Evolutionary conservation across 1,140 invertebrate genomes (phyloP), one percentile per base, ranked within the genome.

Genomic region (Heliconius hewitsoni): DNA sequence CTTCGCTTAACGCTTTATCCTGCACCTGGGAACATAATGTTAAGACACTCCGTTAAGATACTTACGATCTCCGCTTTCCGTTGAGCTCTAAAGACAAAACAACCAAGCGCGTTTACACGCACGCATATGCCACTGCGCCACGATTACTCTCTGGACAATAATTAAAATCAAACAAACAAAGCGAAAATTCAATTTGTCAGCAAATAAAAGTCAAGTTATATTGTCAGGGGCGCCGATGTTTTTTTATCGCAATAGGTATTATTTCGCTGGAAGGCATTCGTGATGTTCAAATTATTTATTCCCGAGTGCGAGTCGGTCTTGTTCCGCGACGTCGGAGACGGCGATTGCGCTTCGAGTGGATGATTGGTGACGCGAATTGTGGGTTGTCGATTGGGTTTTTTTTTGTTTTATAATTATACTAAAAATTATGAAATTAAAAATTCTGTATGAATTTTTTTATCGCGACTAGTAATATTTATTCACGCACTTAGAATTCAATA

Each of bases 241-340:
- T 46, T 66, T 66, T 27, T 60, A 9, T 60, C n/a, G 57, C n/a
- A 23, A 27, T 60, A 60, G 57, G n/a, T 60, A 57, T 57, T 57
- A 57, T 23, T 57, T 27, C 57, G 57, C 23, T 66, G 8, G 57
- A 30, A 27, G 23, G 23, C 57, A 8, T 66, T 66, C 11, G 8
- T 27, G 60, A 66, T 27, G 60, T 27, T 13, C 30, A 66, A 66
- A 66, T 66, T 30, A 66, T 66, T 66, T 66, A 30, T 66, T 66
- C 57, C 57, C 57, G 23, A 27, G 9, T 30, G 11, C 57, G 57
- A 66, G 57, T 66, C 57, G 57, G 9, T 4, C 8, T 13, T 11
- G n/a, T 46, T 4, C 42, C 42, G 42, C 13, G 13, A 46, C 4
- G 42, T 16, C 42, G 42, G 42, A 16, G 3, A 60, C 2, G 23